Conservation (phyloP, 2,888 invertebrate genomes). For the Heliconius aoede region DNA sequence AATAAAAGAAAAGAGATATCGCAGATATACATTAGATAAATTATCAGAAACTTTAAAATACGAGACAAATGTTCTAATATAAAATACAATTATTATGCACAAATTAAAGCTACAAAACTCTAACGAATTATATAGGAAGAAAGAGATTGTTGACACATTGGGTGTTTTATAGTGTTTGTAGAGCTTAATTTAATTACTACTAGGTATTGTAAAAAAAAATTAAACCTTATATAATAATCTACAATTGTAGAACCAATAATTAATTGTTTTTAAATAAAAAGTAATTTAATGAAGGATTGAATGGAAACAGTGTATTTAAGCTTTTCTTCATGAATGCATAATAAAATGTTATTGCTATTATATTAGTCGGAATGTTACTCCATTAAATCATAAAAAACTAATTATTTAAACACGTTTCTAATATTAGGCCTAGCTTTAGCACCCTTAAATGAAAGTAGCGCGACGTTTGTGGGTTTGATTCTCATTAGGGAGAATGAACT, state of each 20-base stretch:
- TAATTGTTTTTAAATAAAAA: background rate
- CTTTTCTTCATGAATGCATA: background rate
- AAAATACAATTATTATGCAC: constrained; percentile 36
- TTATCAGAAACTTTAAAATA: background rate
- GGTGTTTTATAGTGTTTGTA: background rate
- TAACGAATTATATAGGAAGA: constrained; percentile 12
- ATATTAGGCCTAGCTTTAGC: constrained; percentile 12
- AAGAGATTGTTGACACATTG: constrained; percentile 18
- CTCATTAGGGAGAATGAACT: background rate
- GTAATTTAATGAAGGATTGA: background rate
- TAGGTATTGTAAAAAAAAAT: background rate
- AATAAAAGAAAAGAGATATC: background rate
- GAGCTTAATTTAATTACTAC: background rate
- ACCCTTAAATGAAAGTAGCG: background rate
- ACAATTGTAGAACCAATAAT: background rate
- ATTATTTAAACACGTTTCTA: constrained; percentile 8
- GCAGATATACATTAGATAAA: background rate
- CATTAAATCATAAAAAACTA: background rate
- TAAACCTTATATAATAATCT: background rate
- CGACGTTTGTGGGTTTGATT: background rate
- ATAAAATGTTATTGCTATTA: background rate
- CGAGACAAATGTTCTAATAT: background rate
- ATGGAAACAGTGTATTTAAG: background rate
- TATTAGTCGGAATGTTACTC: background rate
- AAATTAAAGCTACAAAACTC: constrained; percentile 40